A percentile compares a stretch with the other conserved stretches of the same genome.
Conservation (phyloP, 2,797 vertebrate genomes). For the Sebastes steindachneri region DNA sequence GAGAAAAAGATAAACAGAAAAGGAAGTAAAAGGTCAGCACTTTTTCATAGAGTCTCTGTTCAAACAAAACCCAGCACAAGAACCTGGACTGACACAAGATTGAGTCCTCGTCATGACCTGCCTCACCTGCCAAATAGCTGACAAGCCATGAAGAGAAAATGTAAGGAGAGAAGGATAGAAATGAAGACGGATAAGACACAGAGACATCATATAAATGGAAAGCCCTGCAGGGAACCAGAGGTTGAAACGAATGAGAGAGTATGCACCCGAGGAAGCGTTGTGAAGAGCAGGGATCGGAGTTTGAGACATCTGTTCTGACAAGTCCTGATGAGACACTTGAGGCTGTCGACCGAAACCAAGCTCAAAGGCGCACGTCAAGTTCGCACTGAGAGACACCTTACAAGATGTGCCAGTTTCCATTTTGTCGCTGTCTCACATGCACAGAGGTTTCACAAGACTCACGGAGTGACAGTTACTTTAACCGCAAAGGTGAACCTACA, state of each 20-base stretch:
- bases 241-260: neutral
- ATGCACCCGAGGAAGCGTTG: neutral
- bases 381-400: conserved; percentile 21
- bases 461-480: neutral
- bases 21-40: conserved; percentile 3
- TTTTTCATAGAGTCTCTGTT: neutral
- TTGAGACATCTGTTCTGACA: conserved; percentile 59
- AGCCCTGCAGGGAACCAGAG: neutral
- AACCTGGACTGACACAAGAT: neutral
- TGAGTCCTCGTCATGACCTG: neutral
- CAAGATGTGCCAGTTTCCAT: neutral
- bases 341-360: conserved; percentile 6
- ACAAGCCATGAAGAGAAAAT: neutral
- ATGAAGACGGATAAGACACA: neutral
- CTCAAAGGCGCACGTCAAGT: conserved; percentile 17
- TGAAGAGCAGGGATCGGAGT: conserved; percentile 13
- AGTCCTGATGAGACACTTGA: conserved; percentile 54
- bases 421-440: neutral
- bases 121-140: neutral
- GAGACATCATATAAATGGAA: neutral
- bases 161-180: neutral
- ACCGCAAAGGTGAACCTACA: neutral
- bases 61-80: neutral
- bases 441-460: conserved; percentile 7
- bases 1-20: neutral